These are phyloP conservation scores for Episyrphus balteatus DNA, from an alignment of 1,140 invertebrate species.

Conservation along the genomic window DNA sequence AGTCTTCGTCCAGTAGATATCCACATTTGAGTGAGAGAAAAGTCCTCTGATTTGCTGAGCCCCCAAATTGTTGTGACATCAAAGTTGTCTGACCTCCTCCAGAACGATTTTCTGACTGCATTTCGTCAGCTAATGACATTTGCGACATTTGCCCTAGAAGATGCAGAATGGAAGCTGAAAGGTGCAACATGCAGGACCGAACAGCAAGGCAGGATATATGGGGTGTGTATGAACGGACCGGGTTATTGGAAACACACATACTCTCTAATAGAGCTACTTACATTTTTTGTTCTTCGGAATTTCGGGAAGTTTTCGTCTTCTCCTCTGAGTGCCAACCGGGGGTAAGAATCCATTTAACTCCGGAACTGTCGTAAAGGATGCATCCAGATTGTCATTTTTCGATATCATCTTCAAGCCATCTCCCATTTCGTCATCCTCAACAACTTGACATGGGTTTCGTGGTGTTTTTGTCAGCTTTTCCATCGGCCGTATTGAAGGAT, in stretches of 20 bases:
- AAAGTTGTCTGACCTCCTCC: constrained; percentile 25
- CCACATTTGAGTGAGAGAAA: constrained; percentile 64
- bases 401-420: constrained; percentile 26
- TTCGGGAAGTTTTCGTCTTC: constrained; percentile 70
- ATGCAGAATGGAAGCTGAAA: constrained; percentile 37
- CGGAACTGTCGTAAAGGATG: constrained; percentile 22
- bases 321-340: constrained; percentile 42
- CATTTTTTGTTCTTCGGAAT: constrained; percentile 79
- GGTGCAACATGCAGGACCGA: background rate
- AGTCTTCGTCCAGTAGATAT: constrained; percentile 66
- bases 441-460: constrained; percentile 10
- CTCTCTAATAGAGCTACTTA: constrained; percentile 34
- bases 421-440: constrained; percentile 37
- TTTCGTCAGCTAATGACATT: constrained; percentile 49
- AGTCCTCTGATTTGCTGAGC: constrained; percentile 38
- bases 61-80: constrained; percentile 1
- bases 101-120: constrained; percentile 17
- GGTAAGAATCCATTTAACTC: constrained; percentile 17
- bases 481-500: background rate
- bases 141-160: constrained; percentile 56
- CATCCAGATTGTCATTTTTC: constrained; percentile 20
- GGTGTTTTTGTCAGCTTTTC: constrained; percentile 14
- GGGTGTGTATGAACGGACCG: background rate
- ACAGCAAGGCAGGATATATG: too few species aligned
- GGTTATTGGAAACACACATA: background rate